Percentiles rank a stretch among this genome's conserved stretches.
These are phyloP conservation scores for Coreius guichenoti DNA, from an alignment of 2,797 vertebrate species.

Conservation along the genomic window DNA sequence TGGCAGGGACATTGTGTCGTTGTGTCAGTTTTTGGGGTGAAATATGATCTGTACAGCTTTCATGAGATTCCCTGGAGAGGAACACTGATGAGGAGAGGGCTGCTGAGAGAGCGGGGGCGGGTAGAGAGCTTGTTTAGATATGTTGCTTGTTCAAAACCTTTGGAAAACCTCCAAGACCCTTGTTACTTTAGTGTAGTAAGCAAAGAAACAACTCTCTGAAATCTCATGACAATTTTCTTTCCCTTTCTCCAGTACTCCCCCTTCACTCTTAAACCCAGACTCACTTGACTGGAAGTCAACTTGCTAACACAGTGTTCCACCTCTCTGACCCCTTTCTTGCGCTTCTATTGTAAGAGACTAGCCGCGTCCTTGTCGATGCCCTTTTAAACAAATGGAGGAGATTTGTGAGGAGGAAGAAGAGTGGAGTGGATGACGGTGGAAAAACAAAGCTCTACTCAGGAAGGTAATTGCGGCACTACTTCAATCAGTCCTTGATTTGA, in stretches of 20 bases:
- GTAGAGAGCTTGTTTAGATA: not conserved
- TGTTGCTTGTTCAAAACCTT: not conserved
- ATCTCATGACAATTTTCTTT: conserved; percentile 30
- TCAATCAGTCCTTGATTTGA: conserved; percentile 68
- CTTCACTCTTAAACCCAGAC: conserved; percentile 10
- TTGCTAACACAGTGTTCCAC: conserved; percentile 38
- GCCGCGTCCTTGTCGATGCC: conserved; percentile 49
- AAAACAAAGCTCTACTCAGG: conserved; percentile 59
- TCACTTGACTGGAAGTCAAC: conserved; percentile 50
- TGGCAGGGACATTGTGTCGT: not conserved
- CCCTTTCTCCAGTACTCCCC: conserved; percentile 31
- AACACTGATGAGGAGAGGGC: not conserved
- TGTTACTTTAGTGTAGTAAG: not conserved
- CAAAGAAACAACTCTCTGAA: not conserved
- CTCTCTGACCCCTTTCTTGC: conserved; percentile 37
- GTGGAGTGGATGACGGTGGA: conserved; percentile 29
- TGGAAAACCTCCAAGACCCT: not conserved
- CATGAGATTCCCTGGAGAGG: not conserved
- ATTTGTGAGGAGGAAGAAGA: conserved; percentile 41
- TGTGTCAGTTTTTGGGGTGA: not conserved
- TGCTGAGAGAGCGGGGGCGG: not conserved
- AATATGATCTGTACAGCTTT: not conserved
- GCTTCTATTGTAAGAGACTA: conserved; percentile 25
- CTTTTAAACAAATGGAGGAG: conserved; percentile 55
- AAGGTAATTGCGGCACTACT: conserved; percentile 63